Percentiles rank a stretch among this genome's conserved stretches.
phyloP scores from a whole-genome alignment of 2,113 vertebrate genomes.

The Carettochelys insculpta region DNA sequence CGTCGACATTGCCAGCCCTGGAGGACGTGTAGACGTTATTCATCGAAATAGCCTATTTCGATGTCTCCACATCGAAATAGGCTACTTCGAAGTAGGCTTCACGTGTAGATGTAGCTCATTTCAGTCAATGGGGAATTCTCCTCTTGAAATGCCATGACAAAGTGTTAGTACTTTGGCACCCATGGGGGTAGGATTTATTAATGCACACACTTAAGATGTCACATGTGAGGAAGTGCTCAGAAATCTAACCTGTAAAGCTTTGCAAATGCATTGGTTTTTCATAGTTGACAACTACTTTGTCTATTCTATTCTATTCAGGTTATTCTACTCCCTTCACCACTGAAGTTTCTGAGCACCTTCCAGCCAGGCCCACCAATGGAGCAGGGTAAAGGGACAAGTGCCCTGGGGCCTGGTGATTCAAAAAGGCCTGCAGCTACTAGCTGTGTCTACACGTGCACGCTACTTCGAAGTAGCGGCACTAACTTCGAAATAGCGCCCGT shows the following conservation, averaged over 20 bases:
- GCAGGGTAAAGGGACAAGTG: too few species aligned
- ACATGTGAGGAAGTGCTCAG: conserved; percentile 10
- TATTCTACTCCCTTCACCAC: neutral
- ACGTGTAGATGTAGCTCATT: neutral
- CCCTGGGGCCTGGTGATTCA: too few species aligned
- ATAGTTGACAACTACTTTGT: conserved; percentile 34
- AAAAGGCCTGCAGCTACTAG: too few species aligned
- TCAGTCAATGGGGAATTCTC: conserved; percentile 47
- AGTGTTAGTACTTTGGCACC: conserved; percentile 19
- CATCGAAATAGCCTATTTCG: too few species aligned
- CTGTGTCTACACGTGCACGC: too few species aligned
- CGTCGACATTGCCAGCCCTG: too few species aligned
- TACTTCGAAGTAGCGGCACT: too few species aligned
- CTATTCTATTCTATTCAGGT: neutral
- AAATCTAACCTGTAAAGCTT: conserved; percentile 44
- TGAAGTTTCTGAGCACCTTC: neutral
- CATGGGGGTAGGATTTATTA: conserved; percentile 14
- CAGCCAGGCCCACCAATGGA: too few species aligned
- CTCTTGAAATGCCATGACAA: neutral
- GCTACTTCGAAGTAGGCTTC: too few species aligned
- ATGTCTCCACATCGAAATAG: too few species aligned
- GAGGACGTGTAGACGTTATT: too few species aligned
- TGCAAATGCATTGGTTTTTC: conserved; percentile 51
- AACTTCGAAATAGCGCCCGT: too few species aligned
- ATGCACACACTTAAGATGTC: conserved; percentile 49